Conservation (phyloP, 2,888 invertebrate species). For the Acanthosepion pharaonis region DNA sequence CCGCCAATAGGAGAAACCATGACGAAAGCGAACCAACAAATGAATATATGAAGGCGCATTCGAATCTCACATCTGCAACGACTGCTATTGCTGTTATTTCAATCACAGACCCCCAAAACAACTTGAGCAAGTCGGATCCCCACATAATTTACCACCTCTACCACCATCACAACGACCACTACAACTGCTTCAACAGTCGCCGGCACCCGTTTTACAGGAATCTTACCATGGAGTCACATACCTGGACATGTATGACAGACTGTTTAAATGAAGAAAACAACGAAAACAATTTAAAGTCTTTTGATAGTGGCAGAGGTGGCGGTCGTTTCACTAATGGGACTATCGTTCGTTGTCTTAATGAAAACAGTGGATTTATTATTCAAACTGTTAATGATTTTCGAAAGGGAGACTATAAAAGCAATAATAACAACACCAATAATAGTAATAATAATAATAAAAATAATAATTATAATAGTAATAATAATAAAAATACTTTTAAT, state of each 20-base stretch:
- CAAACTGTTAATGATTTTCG: neutral
- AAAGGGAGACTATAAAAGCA: neutral
- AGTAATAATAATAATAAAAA: neutral
- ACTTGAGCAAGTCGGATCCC: neutral
- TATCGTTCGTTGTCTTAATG: neutral
- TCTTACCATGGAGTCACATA: neutral
- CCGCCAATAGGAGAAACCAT: neutral
- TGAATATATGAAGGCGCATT: neutral
- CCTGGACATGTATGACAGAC: constrained; percentile 15
- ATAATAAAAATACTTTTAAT: neutral
- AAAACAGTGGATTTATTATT: neutral
- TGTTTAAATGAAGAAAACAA: neutral
- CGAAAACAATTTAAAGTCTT: neutral
- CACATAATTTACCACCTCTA: neutral
- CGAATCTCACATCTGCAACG: neutral
- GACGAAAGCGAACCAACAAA: neutral
- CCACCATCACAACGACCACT: neutral
- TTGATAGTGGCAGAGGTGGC: neutral
- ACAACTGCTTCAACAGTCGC: neutral
- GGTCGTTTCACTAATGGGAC: neutral
- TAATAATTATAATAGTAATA: neutral
- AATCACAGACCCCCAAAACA: neutral
- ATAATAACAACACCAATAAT: neutral
- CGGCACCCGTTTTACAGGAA: neutral
- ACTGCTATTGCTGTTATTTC: neutral